Conservation (phyloP, 2,888 invertebrate genomes). For the Pristionchus maxplancki region DNA sequence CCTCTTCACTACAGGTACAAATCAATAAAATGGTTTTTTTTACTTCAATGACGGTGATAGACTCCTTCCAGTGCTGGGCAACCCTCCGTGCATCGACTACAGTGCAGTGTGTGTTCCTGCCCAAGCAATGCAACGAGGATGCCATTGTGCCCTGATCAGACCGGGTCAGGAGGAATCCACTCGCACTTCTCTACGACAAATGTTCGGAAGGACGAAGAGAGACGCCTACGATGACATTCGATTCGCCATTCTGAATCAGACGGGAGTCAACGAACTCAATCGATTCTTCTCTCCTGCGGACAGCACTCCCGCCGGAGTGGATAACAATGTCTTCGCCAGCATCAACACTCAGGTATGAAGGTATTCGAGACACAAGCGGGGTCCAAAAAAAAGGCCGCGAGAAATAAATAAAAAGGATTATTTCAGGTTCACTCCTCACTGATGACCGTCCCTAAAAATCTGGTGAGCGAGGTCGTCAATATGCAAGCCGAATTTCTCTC, state of each 20-base stretch:
- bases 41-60: too few relatives aligned
- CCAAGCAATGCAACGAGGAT: background rate
- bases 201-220: too few relatives aligned
- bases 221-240: constrained; percentile 37
- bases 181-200: too few relatives aligned
- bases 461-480: background rate
- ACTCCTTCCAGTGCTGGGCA: background rate
- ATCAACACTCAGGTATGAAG: background rate
- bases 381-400: background rate
- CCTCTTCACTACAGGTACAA: background rate
- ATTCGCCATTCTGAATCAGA: constrained; percentile 41
- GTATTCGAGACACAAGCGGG: background rate
- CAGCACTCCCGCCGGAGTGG: background rate
- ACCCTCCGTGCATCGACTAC: background rate
- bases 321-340: background rate
- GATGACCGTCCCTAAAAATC: constrained; percentile 42
- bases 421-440: constrained; percentile 17
- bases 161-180: too few relatives aligned
- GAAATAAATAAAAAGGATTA: background rate
- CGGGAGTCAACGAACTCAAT: constrained; percentile 45
- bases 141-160: background rate
- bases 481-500: constrained; percentile 22
- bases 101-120: background rate
- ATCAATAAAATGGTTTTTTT: background rate
- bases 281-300: background rate